phyloP scores from a whole-genome alignment of 2,113 vertebrate genomes.

The Takifugu bimaculatus region DNA sequence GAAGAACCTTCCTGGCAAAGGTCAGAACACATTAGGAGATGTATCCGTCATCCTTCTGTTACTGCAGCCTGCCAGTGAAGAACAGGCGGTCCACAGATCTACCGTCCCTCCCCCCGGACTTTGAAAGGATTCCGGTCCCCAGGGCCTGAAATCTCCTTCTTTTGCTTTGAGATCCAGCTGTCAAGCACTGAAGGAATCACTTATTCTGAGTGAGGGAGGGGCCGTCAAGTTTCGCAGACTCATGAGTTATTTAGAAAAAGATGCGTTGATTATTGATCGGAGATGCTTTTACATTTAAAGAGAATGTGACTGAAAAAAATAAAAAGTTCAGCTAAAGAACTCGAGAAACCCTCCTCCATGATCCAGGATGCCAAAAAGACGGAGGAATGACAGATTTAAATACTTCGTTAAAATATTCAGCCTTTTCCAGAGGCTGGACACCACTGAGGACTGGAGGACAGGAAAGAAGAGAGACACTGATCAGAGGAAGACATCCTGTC shows the following conservation, averaged over 20 bases:
- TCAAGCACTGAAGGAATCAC: conserved; percentile 43
- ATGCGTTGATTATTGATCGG: conserved; percentile 72
- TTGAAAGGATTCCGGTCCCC: conserved; percentile 39
- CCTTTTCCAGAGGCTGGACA: background rate
- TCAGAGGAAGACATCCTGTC: too few relatives aligned
- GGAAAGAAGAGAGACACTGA: too few relatives aligned
- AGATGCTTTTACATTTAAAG: too few relatives aligned
- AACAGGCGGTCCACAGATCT: conserved; percentile 25
- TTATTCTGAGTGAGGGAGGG: conserved; percentile 51
- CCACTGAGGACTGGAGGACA: too few relatives aligned
- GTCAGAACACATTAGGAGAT: conserved; percentile 48
- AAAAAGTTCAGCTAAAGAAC: conserved; percentile 4
- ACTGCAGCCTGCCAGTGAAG: conserved; percentile 15
- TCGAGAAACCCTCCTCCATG: conserved; percentile 5
- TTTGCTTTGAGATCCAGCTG: conserved; percentile 30
- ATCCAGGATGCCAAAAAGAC: background rate
- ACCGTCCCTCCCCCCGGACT: conserved; percentile 25
- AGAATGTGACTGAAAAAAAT: too few relatives aligned
- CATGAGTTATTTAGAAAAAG: conserved; percentile 65
- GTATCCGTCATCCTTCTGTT: conserved; percentile 33
- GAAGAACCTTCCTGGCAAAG: conserved; percentile 45
- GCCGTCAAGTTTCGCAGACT: conserved; percentile 29
- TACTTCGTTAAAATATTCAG: background rate
- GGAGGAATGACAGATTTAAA: background rate
- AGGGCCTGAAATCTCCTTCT: conserved; percentile 44